Conservation (phyloP, 1,140 invertebrate genomes). For the Brachionus rotundiformis region DNA sequence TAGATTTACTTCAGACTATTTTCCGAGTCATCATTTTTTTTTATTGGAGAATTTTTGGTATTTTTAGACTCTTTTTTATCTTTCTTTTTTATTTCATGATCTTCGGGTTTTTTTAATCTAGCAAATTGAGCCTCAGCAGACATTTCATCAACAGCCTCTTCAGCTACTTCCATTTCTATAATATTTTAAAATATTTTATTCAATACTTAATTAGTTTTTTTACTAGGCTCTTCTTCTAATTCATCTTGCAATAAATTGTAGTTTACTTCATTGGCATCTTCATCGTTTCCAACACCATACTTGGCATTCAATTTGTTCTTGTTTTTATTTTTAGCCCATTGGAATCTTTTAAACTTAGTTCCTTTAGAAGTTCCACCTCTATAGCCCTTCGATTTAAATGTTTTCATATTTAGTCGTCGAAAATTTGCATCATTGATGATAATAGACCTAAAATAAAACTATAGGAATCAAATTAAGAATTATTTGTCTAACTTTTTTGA, state of each 20-base stretch:
- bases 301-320: slow-evolving; percentile 15
- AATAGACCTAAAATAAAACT: neutral
- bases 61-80: neutral
- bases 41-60: neutral
- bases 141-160: slow-evolving; percentile 47
- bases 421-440: neutral
- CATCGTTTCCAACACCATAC: slow-evolving; percentile 7
- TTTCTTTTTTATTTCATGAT: neutral
- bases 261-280: neutral
- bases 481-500: neutral
- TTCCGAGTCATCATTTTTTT: neutral
- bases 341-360: slow-evolving; percentile 27
- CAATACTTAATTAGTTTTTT: no score
- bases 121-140: slow-evolving; percentile 6
- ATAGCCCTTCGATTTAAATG: slow-evolving; percentile 21
- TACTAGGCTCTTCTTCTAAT: neutral
- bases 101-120: neutral
- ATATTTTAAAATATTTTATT: neutral
- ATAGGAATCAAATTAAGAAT: neutral
- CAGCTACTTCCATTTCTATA: neutral
- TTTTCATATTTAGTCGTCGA: slow-evolving; percentile 31
- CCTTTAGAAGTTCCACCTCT: slow-evolving; percentile 23
- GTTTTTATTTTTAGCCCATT: slow-evolving; percentile 43
- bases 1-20: neutral
- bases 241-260: slow-evolving; percentile 30